Evolutionary conservation across 1,140 invertebrate genomes (phyloP), one percentile per base, ranked within the genome.

Genomic region (Trichonephila inaurata): DNA sequence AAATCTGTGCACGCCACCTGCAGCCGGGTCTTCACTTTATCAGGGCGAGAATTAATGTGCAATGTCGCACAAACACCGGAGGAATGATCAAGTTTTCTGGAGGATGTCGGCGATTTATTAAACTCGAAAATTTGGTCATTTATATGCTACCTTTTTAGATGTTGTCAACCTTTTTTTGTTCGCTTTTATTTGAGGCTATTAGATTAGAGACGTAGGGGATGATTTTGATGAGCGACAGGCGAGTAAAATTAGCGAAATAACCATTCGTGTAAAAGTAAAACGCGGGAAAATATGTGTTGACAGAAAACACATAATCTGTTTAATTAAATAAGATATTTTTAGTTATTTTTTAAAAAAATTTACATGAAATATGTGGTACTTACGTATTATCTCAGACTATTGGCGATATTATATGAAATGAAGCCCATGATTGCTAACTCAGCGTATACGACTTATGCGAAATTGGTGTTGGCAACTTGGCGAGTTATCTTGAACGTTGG

Each of bases 31-130:
- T 16, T 28, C 28, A 4, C 72, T 33, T 77, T 77, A 77, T 77
- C 72, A 77, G 72, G 16, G 33, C 14, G 18, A 77, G 72, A 77
- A 77, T 77, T 77, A 77, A 77, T 40, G 72, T 18, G 18, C 33
- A 18, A 24, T 77, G 82, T 19, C 14, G 16, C 28, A 77, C 28
- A 18, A 33, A 77, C 72, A 77, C 12, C 18, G 72, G 16, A 19
- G 21, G 4, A 64, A 64, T 64, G 62, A 64, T 77, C 72, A 77
- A 77, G 72, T 77, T 77, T 83, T 44, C 21, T 5, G 16, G 24
- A 44, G 24, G 44, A 58, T 21, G 82, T 83, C 58, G 28, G 19
- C 51, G n/a, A 83, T 83, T 83, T 83, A 83, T 83, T 83, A 60
- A 51, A 19, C 44, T 7, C 21, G 21, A 58, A 83, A 58, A 83